These are phyloP conservation scores for Drosophila truncata DNA, from an alignment of 1,140 invertebrate species.

Conservation along the genomic window DNA sequence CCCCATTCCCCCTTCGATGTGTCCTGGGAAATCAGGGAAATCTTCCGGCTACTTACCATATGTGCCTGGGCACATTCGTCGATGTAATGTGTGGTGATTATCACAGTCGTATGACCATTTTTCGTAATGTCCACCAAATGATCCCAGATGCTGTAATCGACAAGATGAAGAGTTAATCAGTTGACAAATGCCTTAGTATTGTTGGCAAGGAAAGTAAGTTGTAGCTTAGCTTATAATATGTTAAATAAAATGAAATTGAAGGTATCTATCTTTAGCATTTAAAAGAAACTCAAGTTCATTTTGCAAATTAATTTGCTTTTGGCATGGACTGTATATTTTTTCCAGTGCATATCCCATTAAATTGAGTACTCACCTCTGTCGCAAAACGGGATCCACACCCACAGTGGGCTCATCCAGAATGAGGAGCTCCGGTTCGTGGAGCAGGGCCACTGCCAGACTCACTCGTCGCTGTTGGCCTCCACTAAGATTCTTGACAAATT, in stretches of 20 bases:
- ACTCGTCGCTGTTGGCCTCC: constrained; percentile 96
- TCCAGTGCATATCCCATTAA: constrained; percentile 48
- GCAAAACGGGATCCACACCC: constrained; percentile 96
- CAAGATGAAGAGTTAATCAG: constrained; percentile 56
- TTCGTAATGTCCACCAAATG: constrained; percentile 95
- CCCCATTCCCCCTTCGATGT: background rate
- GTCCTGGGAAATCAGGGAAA: constrained; percentile 16
- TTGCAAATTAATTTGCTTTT: background rate
- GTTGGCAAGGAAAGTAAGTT: background rate
- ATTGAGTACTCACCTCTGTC: constrained; percentile 89
- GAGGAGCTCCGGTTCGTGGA: constrained; percentile 95
- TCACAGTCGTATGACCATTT: constrained; percentile 95
- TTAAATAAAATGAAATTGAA: background rate
- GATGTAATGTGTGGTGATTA: constrained; percentile 99
- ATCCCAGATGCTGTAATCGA: constrained; percentile 93
- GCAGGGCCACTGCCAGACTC: constrained; percentile 93
- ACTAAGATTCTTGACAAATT: constrained; percentile 93
- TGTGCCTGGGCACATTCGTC: constrained; percentile 97
- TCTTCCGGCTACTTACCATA: constrained; percentile 87
- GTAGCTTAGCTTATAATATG: background rate
- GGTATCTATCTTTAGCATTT: too few relatives aligned
- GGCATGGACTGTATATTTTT: too few relatives aligned
- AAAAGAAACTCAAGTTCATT: background rate
- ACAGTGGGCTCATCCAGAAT: constrained; percentile 98
- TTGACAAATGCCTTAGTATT: background rate